Base-by-base conservation (phyloP, 2,113 vertebrate species). In the Maccullochella peelii region DNA sequence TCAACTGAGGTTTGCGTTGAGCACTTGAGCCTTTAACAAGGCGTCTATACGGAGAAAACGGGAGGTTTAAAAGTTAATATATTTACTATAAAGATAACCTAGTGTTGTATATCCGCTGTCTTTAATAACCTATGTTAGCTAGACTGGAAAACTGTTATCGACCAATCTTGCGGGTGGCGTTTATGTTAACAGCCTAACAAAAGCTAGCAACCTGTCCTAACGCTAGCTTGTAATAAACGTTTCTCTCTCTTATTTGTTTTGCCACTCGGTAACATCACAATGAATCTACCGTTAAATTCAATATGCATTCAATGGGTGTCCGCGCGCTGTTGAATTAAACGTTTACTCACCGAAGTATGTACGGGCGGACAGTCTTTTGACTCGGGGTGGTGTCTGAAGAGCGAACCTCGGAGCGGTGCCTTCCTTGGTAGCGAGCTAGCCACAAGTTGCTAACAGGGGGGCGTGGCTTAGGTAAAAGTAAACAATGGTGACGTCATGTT, bases 391-490 rank as follows among this genome's bases (percentile, higher is more conserved):
- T 86, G 89, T 73, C 85, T 82, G 69, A 58, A 73, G 83, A 72
- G 15, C 33, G 78, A 79, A 67, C 66, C 79, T 84, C 86, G 83
- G 69, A 80, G 74, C 79, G 47, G 72, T 90, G 88, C 66, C 83
- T 89, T 77, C 80, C 85, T 88, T 54, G 71, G 77, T 83, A 74
- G 82, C 83, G 75, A 89, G 92, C 88, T 94, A 94, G 93, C 94
- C 86, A 91, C 88, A 91, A 91, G 89, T 89, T 94, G 94, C 94
- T 94, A 94, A 78, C 90, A 52, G 92, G 67, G 8, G 85, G 94
- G 94, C 89, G 94, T 79, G 90, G 92, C 47, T 80, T 90, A 40
- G 42, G 88, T 84, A 89, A 94, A 94, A 94, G 93, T 94, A 94
- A 94, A 94, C 93, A 94, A 83, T 86, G 88, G 63, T 92, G 89